phyloP scores from a whole-genome alignment of 2,888 invertebrate genomes.

The Marronus borbonicus region DNA sequence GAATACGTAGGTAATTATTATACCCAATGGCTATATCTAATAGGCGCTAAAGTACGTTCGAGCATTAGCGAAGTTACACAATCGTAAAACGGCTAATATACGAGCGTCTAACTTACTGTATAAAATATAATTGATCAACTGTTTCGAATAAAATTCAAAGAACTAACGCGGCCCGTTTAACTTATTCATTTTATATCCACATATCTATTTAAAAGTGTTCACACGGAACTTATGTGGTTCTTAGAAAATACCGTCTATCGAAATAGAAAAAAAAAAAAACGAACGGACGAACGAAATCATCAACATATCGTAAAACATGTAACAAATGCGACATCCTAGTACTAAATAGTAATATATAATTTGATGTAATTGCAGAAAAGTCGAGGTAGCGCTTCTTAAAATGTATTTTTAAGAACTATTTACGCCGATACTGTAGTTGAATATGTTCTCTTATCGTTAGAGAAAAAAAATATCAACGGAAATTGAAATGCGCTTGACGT shows the following conservation, averaged over 20 bases:
- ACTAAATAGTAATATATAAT: background rate
- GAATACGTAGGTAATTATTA: too few relatives aligned
- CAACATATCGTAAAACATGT: constrained; percentile 15
- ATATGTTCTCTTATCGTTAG: background rate
- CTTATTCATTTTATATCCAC: background rate
- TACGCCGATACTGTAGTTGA: background rate
- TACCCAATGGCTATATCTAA: too few relatives aligned
- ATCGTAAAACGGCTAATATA: constrained; percentile 17
- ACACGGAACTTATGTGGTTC: background rate
- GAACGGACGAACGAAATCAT: background rate
- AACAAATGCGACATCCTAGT: background rate
- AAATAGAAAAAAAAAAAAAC: too few relatives aligned
- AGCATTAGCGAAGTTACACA: background rate
- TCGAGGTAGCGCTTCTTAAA: background rate
- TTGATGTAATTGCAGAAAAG: constrained; percentile 21
- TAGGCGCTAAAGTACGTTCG: too few relatives aligned
- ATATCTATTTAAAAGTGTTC: constrained; percentile 5
- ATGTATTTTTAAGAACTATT: constrained; percentile 10
- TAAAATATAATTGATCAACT: constrained; percentile 22
- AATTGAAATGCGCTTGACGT: constrained; percentile 14
- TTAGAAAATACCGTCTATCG: background rate
- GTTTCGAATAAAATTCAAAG: constrained; percentile 23
- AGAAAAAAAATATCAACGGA: background rate
- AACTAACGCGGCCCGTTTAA: background rate
- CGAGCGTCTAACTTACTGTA: background rate